These are phyloP conservation scores for Ormyrus rosae DNA, from an alignment of 2,888 invertebrate species.

Conservation along the genomic window DNA sequence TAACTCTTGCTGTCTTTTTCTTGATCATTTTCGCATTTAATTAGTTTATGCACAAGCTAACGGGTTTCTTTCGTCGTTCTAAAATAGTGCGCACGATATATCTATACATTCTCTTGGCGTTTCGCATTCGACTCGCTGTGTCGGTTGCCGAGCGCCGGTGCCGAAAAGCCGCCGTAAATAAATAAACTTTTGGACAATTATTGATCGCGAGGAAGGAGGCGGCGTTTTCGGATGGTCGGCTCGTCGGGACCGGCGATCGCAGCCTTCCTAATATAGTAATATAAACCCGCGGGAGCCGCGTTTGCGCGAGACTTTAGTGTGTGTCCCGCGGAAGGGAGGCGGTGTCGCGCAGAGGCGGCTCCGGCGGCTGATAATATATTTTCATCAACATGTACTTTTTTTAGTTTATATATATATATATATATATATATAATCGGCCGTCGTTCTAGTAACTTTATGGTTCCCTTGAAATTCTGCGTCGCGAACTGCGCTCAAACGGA, in stretches of 20 bases:
- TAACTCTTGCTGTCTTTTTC: conserved; percentile 55
- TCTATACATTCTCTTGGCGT: conserved; percentile 32
- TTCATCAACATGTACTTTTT: conserved; percentile 36
- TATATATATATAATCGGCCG: conserved; percentile 25
- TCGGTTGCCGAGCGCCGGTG: not conserved
- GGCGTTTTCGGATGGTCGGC: not conserved
- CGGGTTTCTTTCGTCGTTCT: conserved; percentile 40
- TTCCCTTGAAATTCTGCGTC: conserved; percentile 22
- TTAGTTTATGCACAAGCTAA: conserved; percentile 44
- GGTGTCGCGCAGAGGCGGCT: conserved; percentile 28
- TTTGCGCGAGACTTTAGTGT: not conserved
- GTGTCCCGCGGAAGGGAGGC: not conserved
- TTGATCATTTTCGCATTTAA: conserved; percentile 45
- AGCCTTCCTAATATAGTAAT: not conserved
- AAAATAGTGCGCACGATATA: conserved; percentile 54
- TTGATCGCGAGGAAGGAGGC: not conserved
- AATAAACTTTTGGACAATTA: conserved; percentile 30
- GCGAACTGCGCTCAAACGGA: conserved; percentile 50
- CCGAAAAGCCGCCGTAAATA: conserved; percentile 35
- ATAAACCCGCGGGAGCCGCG: conserved; percentile 23
- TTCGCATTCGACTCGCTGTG: conserved; percentile 8
- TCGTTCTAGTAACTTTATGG: conserved; percentile 49
- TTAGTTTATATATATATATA: not conserved
- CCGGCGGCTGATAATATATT: conserved; percentile 21
- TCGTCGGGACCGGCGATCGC: not conserved